Conservation (phyloP, 1,140 invertebrate species). For the Drosophila virilis region DNA sequence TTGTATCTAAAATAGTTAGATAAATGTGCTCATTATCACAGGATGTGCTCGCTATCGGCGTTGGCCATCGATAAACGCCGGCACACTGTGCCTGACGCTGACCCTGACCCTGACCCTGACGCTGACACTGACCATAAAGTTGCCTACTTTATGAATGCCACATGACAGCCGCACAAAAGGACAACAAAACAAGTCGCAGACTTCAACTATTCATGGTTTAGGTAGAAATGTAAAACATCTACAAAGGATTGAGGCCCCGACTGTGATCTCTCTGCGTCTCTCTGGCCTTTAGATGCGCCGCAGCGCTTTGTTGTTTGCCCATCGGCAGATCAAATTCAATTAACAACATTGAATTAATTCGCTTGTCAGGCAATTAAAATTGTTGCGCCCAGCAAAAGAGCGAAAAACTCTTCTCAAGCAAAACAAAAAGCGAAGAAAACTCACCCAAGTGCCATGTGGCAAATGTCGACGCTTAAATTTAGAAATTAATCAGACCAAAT, state of each 20-base stretch:
- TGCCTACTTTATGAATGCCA: slow-evolving; percentile 70
- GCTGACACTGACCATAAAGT: slow-evolving; percentile 60
- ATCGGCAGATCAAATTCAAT: slow-evolving; percentile 81
- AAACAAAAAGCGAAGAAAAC: slow-evolving; percentile 18
- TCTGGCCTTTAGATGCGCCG: slow-evolving; percentile 54
- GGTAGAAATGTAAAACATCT: slow-evolving; percentile 63
- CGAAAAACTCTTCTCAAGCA: slow-evolving; percentile 19
- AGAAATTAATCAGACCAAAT: slow-evolving; percentile 78
- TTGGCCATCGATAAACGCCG: slow-evolving; percentile 68
- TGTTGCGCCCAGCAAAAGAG: slow-evolving; percentile 44
- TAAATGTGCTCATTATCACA: slow-evolving; percentile 83
- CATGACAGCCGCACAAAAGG: slow-evolving; percentile 71
- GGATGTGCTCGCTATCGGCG: slow-evolving; percentile 78
- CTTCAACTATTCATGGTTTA: slow-evolving; percentile 35
- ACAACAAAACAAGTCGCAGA: slow-evolving; percentile 47
- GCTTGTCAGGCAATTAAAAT: slow-evolving; percentile 83
- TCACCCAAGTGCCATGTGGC: slow-evolving; percentile 32
- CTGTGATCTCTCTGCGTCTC: slow-evolving; percentile 9
- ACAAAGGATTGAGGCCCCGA: slow-evolving; percentile 34
- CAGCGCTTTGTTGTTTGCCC: slow-evolving; percentile 41
- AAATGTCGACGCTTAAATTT: slow-evolving; percentile 81
- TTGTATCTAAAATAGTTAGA: slow-evolving; percentile 61
- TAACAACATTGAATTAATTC: slow-evolving; percentile 84
- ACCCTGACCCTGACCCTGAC: slow-evolving; percentile 22
- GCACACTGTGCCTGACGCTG: slow-evolving; percentile 13